These are phyloP conservation scores for Neosalanx taihuensis DNA, from an alignment of 2,797 vertebrate species.

Conservation along the genomic window DNA sequence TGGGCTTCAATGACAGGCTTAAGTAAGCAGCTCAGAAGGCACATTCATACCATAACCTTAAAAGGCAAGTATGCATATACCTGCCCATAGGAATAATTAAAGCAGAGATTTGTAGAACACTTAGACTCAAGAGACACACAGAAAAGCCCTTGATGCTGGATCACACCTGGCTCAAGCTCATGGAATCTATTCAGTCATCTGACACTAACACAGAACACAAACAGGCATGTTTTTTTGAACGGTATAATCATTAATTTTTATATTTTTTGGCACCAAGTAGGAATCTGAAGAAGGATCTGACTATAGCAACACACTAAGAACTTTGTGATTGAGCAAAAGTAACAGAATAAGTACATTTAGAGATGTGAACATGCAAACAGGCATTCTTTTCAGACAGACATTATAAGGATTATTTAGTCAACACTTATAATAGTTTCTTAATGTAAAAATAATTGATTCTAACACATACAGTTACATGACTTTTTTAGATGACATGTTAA, in stretches of 20 bases:
- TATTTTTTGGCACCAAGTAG: constrained; percentile 62
- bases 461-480: background rate
- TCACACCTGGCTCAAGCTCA: constrained; percentile 39
- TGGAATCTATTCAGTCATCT: constrained; percentile 45
- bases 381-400: constrained; percentile 45
- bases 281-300: constrained; percentile 50
- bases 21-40: constrained; percentile 57
- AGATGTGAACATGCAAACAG: constrained; percentile 62
- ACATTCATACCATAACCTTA: constrained; percentile 60
- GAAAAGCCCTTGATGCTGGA: constrained; percentile 35
- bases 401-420: background rate
- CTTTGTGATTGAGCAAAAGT: constrained; percentile 44
- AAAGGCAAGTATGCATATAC: constrained; percentile 49
- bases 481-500: background rate
- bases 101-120: constrained; percentile 25
- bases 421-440: background rate
- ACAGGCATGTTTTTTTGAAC: constrained; percentile 36
- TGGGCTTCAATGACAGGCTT: constrained; percentile 20
- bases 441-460: background rate
- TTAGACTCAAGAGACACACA: constrained; percentile 29
- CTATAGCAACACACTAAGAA: constrained; percentile 38
- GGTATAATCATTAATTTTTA: constrained; percentile 35
- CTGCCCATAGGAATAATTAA: constrained; percentile 36
- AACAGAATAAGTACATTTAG: constrained; percentile 52
- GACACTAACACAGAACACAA: constrained; percentile 17